These are phyloP conservation scores for Otus sunia DNA, from an alignment of 2,113 vertebrate genomes.

Conservation along the genomic window DNA sequence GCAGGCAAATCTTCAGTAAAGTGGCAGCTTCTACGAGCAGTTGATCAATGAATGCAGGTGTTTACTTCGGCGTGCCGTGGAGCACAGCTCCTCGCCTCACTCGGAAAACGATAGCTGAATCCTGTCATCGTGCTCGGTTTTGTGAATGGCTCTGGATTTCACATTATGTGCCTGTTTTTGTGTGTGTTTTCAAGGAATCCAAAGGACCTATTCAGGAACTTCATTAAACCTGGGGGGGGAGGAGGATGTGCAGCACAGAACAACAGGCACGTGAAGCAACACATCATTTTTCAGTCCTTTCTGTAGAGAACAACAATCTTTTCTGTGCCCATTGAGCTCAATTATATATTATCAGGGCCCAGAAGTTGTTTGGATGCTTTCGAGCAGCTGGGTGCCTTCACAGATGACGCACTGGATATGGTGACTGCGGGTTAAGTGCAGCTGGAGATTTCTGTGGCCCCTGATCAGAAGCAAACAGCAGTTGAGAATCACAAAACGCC, in stretches of 20 bases:
- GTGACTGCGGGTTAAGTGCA: constrained; percentile 40
- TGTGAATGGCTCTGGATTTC: not conserved
- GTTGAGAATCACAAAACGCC: constrained; percentile 11
- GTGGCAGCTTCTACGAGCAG: not conserved
- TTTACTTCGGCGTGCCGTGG: not conserved
- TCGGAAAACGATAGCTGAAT: not conserved
- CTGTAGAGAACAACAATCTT: not conserved
- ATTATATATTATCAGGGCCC: constrained; percentile 24
- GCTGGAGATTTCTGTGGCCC: constrained; percentile 37
- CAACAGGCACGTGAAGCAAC: not conserved
- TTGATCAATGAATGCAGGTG: constrained; percentile 9
- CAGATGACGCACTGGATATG: not conserved
- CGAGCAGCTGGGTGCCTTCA: constrained; percentile 46
- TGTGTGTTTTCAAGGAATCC: not conserved
- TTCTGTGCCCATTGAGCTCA: constrained; percentile 8
- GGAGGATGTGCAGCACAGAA: not conserved
- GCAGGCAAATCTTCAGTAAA: not conserved
- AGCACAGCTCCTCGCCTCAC: not conserved
- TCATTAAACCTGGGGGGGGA: not conserved
- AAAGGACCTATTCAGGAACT: not conserved
- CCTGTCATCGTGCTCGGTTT: not conserved
- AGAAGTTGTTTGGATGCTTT: constrained; percentile 35
- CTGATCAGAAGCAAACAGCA: constrained; percentile 34
- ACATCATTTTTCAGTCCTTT: not conserved
- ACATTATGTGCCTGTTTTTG: not conserved